phyloP scores from a whole-genome alignment of 2,797 vertebrate genomes.

The Stomatorhinus walkeri region DNA sequence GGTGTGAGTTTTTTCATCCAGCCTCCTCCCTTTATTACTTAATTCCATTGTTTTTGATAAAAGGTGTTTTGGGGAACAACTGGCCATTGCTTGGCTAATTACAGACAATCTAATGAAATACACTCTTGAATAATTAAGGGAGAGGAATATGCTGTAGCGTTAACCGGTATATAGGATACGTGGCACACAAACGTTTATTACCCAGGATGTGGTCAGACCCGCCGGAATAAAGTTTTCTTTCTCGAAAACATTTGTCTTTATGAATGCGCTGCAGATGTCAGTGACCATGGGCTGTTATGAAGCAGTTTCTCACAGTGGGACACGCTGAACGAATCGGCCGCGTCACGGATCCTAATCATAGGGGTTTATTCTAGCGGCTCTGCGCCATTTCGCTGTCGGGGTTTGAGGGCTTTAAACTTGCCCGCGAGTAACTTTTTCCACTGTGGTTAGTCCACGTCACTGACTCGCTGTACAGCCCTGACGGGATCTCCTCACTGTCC shows the following conservation, averaged over 20 bases:
- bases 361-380: neutral
- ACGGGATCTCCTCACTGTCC: neutral
- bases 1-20: neutral
- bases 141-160: neutral
- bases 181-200: neutral
- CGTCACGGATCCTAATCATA: neutral
- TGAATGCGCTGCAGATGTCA: neutral
- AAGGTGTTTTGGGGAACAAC: neutral
- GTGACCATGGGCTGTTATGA: neutral
- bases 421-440: slow-evolving; percentile 9
- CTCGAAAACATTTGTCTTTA: neutral
- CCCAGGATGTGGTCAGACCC: neutral
- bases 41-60: neutral
- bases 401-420: neutral
- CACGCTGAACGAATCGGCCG: neutral
- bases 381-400: neutral
- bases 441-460: neutral
- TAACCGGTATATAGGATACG: neutral
- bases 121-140: neutral
- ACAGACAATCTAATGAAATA: neutral
- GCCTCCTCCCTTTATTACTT: neutral
- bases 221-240: neutral
- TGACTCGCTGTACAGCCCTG: neutral
- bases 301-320: neutral
- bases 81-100: neutral